Evolutionary conservation across 2,888 invertebrate genomes (phyloP), one percentile per base, ranked within the genome.

Genomic region (Suillia variegata): DNA sequence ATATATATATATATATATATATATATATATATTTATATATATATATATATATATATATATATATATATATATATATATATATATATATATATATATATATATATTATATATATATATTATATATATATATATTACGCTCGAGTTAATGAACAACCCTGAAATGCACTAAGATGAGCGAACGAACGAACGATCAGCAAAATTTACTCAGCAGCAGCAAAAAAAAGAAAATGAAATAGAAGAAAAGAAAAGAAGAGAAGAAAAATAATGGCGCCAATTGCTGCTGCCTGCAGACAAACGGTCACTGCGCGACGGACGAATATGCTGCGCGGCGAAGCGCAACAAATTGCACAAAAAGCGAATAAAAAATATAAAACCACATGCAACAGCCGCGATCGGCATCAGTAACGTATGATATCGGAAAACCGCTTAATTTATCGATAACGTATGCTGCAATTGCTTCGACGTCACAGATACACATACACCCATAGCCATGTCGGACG

Each of bases 171-270:
- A 48, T 47, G 61, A 56, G 53, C 49, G 26, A 62, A 64, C 67
- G 71, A 65, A 64, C 64, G 67, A 65, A 73, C 73, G 73, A 71
- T 74, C 74, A 71, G 60, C 70, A 56, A 56, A 55, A 63, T 50
- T 56, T 50, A 50, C 50, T 56, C 45, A 26, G 8, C 63, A 67
- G 61, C 61, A 66, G 62, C 58, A 54, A 59, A 58, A 26, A 26
- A 5, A 26, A 26, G 6, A 26, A 26, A 5, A 26, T 6, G n/a
- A 5, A 26, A 26, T 58, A 66, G 61, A 62, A 61, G 65, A 57
- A 59, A 65, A 69, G 62, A 63, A 47, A 26, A 10, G 55, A 45
- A 15, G 31, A 13, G 31, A 34, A n/a, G 26, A 15, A 2, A 26
- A 33, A 58, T 42, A 22, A 42, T 24, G 47, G 54, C 18, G 31